Base-by-base conservation (phyloP, 2,888 invertebrate species). In the Noctua pronuba region DNA sequence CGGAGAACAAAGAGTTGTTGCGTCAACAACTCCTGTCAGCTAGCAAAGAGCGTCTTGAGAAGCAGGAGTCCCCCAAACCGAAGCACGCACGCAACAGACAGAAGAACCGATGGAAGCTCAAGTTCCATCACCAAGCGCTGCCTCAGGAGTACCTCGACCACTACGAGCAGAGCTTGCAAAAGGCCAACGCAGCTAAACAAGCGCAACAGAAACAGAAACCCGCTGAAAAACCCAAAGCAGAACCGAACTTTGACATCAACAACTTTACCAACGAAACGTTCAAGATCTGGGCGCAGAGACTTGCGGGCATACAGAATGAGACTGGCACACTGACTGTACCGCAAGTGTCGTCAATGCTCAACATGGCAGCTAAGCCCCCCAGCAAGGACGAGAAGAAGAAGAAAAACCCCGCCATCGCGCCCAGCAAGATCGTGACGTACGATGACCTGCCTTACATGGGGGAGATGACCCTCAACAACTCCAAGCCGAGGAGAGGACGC, bases 371-470 rank as follows among this genome's bases (percentile, higher is more conserved):
- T 52, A 95, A 94, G 77, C 89, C 91, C 0, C 87, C 91, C 28
- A 93, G 92, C 81, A 81, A 90, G 49, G 96, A 95, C 1, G 95
- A 96, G 16, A 92, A 93, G 89, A 95, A 93, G 87, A 95, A 94
- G 90, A 96, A 93, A 86, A 91, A 85, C 60, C 95, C 95, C n/a
- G 94, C 95, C 8, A 95, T 96, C 82, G 93, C 95, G 76, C 90
- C 97, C 82, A 94, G 95, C 90, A 94, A 95, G 81, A 97, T 97
- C 44, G 97, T 98, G 87, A 98, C 98, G 66, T 98, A 98, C 91
- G 98, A 98, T 66, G 98, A 99, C 91, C 95, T 99, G 67, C 99
- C 99, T 0, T 99, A 99, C 94, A 99, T 99, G 99, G 99, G 99
- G 0, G 99, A 99, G 93, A 98, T 99, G 97, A 99, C 99, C 0